These are phyloP conservation scores for Rotaria socialis DNA, from an alignment of 2,888 invertebrate genomes.

Conservation along the genomic window DNA sequence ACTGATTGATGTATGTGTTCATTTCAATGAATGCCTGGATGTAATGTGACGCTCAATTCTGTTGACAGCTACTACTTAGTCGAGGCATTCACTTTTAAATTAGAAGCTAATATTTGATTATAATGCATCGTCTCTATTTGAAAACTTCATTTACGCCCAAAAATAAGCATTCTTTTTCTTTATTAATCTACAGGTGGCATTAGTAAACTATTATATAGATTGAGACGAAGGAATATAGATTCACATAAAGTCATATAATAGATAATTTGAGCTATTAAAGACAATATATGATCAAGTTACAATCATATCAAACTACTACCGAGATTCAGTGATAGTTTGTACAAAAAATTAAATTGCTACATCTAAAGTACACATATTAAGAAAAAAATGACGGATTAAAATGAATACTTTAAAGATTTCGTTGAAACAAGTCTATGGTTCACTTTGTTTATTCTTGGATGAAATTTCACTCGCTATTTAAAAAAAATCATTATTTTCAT, in stretches of 20 bases:
- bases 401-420: background rate
- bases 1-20: background rate
- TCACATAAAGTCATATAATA: too few species aligned
- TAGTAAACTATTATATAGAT: background rate
- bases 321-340: background rate
- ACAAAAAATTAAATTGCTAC: background rate
- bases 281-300: too few species aligned
- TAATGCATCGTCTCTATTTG: background rate
- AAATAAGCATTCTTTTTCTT: background rate
- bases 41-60: background rate
- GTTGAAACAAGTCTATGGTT: background rate
- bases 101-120: background rate
- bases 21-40: background rate
- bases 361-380: background rate
- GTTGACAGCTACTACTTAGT: background rate
- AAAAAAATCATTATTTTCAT: background rate
- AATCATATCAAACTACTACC: too few species aligned
- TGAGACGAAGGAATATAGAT: background rate
- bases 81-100: background rate
- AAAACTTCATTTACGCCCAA: background rate
- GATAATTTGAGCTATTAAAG: too few species aligned
- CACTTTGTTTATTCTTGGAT: background rate
- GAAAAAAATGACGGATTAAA: background rate
- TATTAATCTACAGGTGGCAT: background rate
- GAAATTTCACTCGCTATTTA: background rate